Evolutionary conservation across 2,888 invertebrate genomes (phyloP).

Genomic region (Hirudinaria manillensis): DNA sequence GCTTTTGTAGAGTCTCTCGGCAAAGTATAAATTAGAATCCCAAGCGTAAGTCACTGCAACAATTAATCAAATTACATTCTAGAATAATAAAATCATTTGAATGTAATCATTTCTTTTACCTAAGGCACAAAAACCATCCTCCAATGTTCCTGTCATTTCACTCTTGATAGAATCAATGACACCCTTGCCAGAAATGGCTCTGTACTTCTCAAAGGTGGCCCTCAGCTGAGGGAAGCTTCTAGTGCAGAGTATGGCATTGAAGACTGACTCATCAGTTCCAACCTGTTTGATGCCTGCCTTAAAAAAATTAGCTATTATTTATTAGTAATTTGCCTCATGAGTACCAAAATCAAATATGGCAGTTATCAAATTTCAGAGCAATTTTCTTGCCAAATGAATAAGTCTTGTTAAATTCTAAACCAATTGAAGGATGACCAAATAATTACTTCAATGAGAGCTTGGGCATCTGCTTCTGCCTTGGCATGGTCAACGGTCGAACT

Average conservation of each 20-base stretch:
- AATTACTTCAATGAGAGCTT: conserved; percentile 29
- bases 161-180: conserved; percentile 48
- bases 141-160: conserved; percentile 49
- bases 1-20: conserved; percentile 46
- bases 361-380: too few relatives aligned
- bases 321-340: too few relatives aligned
- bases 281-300: conserved; percentile 45
- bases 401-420: too few relatives aligned
- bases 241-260: conserved; percentile 45
- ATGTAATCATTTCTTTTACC: conserved; percentile 37
- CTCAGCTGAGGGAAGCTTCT: conserved; percentile 43
- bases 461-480: conserved; percentile 43
- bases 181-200: conserved; percentile 34
- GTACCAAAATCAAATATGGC: too few relatives aligned
- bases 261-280: conserved; percentile 47
- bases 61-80: not conserved
- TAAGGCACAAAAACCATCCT: conserved; percentile 45
- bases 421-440: too few relatives aligned
- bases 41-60: conserved; percentile 44
- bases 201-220: conserved; percentile 42
- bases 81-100: not conserved
- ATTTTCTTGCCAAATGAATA: not conserved
- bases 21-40: conserved; percentile 49
- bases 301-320: too few relatives aligned
- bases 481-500: conserved; percentile 39